A percentile compares a stretch with the other conserved stretches of the same genome.
Conservation (phyloP, 2,888 invertebrate genomes). For the Orgyia antiqua region DNA sequence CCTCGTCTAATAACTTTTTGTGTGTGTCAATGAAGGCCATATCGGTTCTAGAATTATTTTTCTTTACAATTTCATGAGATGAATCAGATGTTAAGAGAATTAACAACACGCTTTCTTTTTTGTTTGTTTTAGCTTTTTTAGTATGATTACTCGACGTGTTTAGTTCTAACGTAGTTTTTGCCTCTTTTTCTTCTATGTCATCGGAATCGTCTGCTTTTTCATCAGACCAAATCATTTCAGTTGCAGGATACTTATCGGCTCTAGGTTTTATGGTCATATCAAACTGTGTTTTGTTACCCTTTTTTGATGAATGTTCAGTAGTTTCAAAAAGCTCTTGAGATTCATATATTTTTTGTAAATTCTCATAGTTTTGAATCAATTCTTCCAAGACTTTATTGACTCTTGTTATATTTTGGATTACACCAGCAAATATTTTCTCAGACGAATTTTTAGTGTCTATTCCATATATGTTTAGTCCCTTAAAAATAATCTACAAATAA, state of each 20-base stretch:
- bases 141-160: too few species aligned
- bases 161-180: too few species aligned
- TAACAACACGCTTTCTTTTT: too few species aligned
- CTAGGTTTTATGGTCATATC: neutral
- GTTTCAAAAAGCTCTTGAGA: conserved; percentile 26
- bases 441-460: conserved; percentile 2
- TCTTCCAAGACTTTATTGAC: conserved; percentile 47
- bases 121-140: too few species aligned
- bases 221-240: conserved; percentile 11
- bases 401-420: conserved; percentile 50
- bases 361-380: conserved; percentile 47
- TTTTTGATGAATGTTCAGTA: neutral
- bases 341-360: conserved; percentile 38
- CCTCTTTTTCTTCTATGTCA: conserved; percentile 14
- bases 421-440: conserved; percentile 31
- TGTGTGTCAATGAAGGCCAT: conserved; percentile 19
- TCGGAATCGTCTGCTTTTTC: neutral
- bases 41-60: conserved; percentile 3
- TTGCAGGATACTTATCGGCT: conserved; percentile 4
- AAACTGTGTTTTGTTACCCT: neutral
- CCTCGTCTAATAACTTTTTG: conserved; percentile 3
- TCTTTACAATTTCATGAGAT: conserved; percentile 1
- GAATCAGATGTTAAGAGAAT: too few species aligned
- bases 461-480: neutral
- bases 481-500: too few species aligned